These are phyloP conservation scores for Laspeyria flexula DNA, from an alignment of 2,888 invertebrate species.

Conservation along the genomic window DNA sequence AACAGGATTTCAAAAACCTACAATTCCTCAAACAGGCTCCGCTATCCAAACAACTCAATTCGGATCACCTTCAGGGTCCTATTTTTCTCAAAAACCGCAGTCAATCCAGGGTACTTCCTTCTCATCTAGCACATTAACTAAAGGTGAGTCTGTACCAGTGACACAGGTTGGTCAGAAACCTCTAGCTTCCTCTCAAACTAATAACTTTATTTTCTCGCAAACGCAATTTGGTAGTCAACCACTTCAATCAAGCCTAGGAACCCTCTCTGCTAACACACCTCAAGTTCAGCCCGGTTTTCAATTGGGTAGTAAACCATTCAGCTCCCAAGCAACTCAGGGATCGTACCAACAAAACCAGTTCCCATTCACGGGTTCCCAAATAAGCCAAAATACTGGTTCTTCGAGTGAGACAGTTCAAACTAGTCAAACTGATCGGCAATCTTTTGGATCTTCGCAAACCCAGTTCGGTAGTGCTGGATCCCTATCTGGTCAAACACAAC, in stretches of 20 bases:
- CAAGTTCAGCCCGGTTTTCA: neutral
- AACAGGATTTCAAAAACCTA: slow-evolving; percentile 9
- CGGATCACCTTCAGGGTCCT: neutral
- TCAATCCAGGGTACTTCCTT: neutral
- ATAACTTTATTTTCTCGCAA: neutral
- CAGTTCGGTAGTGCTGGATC: neutral
- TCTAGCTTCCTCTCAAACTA: neutral
- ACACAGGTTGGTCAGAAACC: neutral
- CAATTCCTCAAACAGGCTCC: neutral
- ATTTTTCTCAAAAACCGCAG: neutral
- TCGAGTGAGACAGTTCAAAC: neutral
- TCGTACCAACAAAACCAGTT: slow-evolving; percentile 12
- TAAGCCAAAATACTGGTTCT: neutral
- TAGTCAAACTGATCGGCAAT: neutral
- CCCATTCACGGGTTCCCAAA: slow-evolving; percentile 6
- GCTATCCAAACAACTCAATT: neutral
- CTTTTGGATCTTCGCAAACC: neutral
- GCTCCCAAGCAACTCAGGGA: neutral
- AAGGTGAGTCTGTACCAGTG: neutral
- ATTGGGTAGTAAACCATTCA: neutral
- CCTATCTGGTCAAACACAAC: neutral
- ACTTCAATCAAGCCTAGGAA: neutral
- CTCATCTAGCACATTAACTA: neutral
- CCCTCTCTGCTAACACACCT: neutral
- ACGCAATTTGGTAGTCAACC: neutral